Percentiles rank a stretch among this genome's conserved stretches.
phyloP scores from a whole-genome alignment of 30 jellyfish, hydroid and myxozoan species.

The Catostylus mosaicus region DNA sequence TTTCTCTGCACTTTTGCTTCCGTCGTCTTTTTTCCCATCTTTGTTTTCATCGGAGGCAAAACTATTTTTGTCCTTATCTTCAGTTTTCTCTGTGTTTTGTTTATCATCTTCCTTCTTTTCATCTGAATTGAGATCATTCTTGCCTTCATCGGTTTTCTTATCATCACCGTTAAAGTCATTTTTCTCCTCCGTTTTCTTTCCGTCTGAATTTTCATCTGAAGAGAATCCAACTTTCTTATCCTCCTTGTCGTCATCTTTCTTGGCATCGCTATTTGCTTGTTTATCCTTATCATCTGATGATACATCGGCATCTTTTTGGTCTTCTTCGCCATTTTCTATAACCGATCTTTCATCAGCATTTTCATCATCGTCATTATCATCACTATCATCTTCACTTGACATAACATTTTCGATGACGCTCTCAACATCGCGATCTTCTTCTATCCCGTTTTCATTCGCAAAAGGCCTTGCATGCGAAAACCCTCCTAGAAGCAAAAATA shows the following conservation, averaged over 20 bases:
- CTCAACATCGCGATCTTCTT: slow-evolving; percentile 36
- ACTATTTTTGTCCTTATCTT: slow-evolving; percentile 21
- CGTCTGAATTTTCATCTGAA: slow-evolving; percentile 8
- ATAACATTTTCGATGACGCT: slow-evolving; percentile 22
- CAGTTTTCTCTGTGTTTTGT: slow-evolving; percentile 6
- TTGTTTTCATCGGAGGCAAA: slow-evolving; percentile 1
- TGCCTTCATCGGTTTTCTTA: slow-evolving; percentile 20
- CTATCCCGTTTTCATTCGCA: slow-evolving; percentile 22
- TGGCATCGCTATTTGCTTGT: slow-evolving; percentile 37
- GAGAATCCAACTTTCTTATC: slow-evolving; percentile 25
- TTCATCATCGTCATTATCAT: slow-evolving; percentile 67
- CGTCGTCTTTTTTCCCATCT: slow-evolving; percentile 18
- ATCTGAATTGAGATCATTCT: slow-evolving; percentile 8
- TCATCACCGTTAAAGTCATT: slow-evolving; percentile 3
- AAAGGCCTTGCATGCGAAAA: slow-evolving; percentile 66
- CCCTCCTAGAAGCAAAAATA: slow-evolving; percentile 23
- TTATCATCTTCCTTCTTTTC: slow-evolving; percentile 11
- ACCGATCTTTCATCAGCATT: slow-evolving; percentile 66
- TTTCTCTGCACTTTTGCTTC: slow-evolving; percentile 14
- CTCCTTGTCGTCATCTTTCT: slow-evolving; percentile 24
- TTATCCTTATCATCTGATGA: slow-evolving; percentile 25
- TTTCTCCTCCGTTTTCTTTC: not conserved
- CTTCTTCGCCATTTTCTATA: slow-evolving; percentile 30
- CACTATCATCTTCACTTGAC: slow-evolving; percentile 34
- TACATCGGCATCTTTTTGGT: slow-evolving; percentile 5